Evolutionary conservation across 2,888 invertebrate species (phyloP), one percentile per base, ranked within the genome.

Genomic region (Mythimna lalbum): DNA sequence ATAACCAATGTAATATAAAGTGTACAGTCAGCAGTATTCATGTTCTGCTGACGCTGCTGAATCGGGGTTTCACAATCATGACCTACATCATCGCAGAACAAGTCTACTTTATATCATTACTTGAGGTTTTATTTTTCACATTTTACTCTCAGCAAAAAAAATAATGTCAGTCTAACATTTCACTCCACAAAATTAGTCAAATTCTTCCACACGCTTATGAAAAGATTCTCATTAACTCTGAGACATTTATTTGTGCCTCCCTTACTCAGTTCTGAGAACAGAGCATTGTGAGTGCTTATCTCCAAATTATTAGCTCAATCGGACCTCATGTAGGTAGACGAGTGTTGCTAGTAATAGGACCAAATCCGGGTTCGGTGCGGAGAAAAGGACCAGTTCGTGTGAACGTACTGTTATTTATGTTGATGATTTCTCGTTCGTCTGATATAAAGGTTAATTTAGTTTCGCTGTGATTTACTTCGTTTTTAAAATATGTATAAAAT

Each of bases 301-400:
- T 83, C 55, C 49, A 70, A 82, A 82, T 75, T 74, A 80, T 63
- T 33, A 80, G 49, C 39, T 55, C 70, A 59, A 71, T 80, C 76
- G 66, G 68, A 71, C 83, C 75, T 79, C 31, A 36, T 33, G 21
- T 31, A 59, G 67, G 63, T 60, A 47, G 33, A 12, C n/a, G 55
- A 68, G 55, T 65, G 65, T 66, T 69, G 52, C 43, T 39, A 65
- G 68, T 79, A 69, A 79, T 78, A 55, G 9, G 50, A 66, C 53
- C 52, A 69, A 79, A 82, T 63, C 78, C 82, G 57, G 78, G 64
- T 67, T 82, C 53, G 57, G 47, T 6, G 53, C 49, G 36, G 57
- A 36, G 53, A 52, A 55, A 36, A 62, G 61, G 69, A 62, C 70
- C 23, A 55, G 47, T 65, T 63, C 21, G 62, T 81, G 27, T 57